Evolutionary conservation across 2,888 invertebrate species (phyloP).

Genomic region (Archips crataeganus): DNA sequence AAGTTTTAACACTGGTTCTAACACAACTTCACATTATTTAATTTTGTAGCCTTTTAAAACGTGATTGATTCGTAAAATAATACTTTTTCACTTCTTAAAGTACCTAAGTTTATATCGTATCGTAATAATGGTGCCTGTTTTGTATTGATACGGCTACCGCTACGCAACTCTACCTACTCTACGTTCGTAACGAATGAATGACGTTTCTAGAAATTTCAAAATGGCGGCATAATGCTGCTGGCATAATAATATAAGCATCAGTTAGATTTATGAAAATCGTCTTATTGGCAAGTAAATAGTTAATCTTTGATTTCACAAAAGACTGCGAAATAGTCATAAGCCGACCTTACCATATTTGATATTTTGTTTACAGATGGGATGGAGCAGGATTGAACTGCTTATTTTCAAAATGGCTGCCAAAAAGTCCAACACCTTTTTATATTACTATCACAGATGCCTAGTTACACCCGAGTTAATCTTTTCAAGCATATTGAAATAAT

Average conservation of each 20-base stretch:
- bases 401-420: slow-evolving; percentile 39
- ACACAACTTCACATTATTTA: background rate
- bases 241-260: background rate
- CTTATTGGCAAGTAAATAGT: background rate
- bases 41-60: background rate
- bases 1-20: background rate
- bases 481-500: slow-evolving; percentile 6
- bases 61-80: background rate
- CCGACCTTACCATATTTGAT: background rate
- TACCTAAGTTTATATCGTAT: background rate
- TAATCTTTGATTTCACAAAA: background rate
- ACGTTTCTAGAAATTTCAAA: slow-evolving; percentile 20
- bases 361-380: slow-evolving; percentile 1
- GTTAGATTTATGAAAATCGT: background rate
- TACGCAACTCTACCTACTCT: background rate
- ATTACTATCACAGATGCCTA: background rate
- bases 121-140: background rate
- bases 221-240: slow-evolving; percentile 17
- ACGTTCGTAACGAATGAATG: background rate
- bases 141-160: background rate
- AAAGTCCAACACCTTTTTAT: slow-evolving; percentile 2
- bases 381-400: background rate
- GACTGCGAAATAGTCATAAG: background rate
- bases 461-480: slow-evolving; percentile 26
- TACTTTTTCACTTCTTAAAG: background rate